Conservation (phyloP, 2,888 invertebrate species). For the Diadegma fenestrale region DNA sequence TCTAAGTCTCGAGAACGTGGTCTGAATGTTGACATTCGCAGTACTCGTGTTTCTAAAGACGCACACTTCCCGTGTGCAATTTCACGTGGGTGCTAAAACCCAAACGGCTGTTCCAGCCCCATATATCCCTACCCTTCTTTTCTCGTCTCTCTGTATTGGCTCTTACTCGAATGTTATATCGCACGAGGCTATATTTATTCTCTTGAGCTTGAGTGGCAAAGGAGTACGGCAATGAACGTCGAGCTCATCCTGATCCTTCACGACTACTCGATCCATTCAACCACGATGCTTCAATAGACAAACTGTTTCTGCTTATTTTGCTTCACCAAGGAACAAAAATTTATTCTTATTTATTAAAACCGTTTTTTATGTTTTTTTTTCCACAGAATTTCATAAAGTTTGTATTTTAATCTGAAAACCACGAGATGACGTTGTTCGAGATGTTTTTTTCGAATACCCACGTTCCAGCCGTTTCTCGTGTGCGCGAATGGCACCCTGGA, state of each 20-base stretch:
- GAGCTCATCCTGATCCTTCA: constrained; percentile 53
- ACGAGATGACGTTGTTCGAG: too few species aligned
- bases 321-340: not conserved
- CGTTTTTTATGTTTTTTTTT: not conserved
- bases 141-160: constrained; percentile 19
- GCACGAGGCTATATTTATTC: constrained; percentile 74
- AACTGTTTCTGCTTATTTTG: constrained; percentile 43
- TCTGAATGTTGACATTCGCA: constrained; percentile 58
- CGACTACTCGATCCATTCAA: constrained; percentile 1
- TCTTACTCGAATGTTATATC: constrained; percentile 14
- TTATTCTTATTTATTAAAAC: not conserved
- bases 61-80: constrained; percentile 67
- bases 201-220: constrained; percentile 68
- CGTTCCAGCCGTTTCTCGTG: too few species aligned
- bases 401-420: too few species aligned
- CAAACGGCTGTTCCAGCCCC: constrained; percentile 42
- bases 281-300: constrained; percentile 32
- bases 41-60: constrained; percentile 61
- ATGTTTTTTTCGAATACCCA: too few species aligned
- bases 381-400: not conserved
- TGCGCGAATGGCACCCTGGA: too few species aligned
- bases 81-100: constrained; percentile 65
- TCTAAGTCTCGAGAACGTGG: constrained; percentile 37
- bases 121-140: constrained; percentile 20
- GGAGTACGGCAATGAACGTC: constrained; percentile 77